Base-by-base conservation (phyloP, 2,888 invertebrate species). In the Thecophora atra region DNA sequence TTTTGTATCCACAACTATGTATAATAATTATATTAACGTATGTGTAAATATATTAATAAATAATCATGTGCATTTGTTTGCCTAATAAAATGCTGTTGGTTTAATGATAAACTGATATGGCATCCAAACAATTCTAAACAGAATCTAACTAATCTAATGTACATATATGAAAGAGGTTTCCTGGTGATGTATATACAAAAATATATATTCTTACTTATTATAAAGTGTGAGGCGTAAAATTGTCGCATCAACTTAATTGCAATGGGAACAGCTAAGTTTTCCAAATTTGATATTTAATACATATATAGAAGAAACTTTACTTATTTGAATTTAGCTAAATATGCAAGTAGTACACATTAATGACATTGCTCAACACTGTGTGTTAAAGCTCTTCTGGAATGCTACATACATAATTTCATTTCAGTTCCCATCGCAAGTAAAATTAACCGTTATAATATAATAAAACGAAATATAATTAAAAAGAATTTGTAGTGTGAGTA, bases 41-140 rank as follows among this genome's bases (percentile, higher is more conserved):
- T 28, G 51, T 66, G 51, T 56, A 54, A 30, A n/a, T 42, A 68
- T 42, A 47, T 69, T 37, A 37, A 37, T 37, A 37, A 28, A 51
- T 62, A 69, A 66, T 63, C 30, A 63, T 69, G 47, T 67, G 56
- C 67, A 67, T 37, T 58, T 58, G 19, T 68, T 68, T 44, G 56
- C 68, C 37, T n/a, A 21, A 42, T 64, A 64, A 71, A 54, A 21
- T 30, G 26, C 15, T 68, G 44, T 68, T 56, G 24, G 54, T 71
- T 37, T 37, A 19, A 47, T 62, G n/a, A 66, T 44, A 47, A 47
- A 54, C 68, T 68, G 72, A 72, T 72, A 72, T 72, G 72, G 72
- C 72, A 68, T 68, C 68, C 64, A 72, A 72, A 72, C 64, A 68
- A 68, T 69, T 67, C 54, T 68, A 66, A 71, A 58, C 44, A 28